Base-by-base conservation (phyloP, 53 echinoderm and acorn worm species). In the Zoroaster sp. region DNA sequence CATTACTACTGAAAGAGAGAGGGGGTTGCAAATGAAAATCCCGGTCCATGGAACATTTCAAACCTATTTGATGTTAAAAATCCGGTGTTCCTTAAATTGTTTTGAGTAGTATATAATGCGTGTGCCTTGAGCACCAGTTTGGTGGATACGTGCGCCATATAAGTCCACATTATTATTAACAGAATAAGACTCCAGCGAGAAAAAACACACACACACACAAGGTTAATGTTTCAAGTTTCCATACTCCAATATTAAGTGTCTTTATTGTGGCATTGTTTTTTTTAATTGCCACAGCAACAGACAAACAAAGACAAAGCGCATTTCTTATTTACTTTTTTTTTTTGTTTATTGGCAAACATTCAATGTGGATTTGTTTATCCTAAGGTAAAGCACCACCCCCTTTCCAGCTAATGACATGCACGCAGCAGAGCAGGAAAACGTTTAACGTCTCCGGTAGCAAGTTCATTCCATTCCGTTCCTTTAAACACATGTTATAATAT, bases 211-310 rank as follows among this genome's bases (percentile, higher is more conserved):
- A n/a, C n/a, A n/a, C n/a, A n/a, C n/a, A 74, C 74, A 74, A 21
- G 4, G 12, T 38, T 21, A 4, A n/a, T 4, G 4, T 63, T 6
- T 85, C 71, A 69, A 85, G 85, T 85, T 82, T 85, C 85, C 85
- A 85, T 85, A 70, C 85, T 85, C 71, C 70, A 85, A 85, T 85
- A 85, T 71, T 63, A 40, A 66, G 81, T 71, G 85, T 85, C 85
- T 85, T 85, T 85, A 85, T 70, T 85, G 85, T 85, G 85, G 85
- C 85, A 85, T 47, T 66, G 85, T 70, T 70, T 69, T 81, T 78
- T 40, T 71, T 71, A 45, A 32, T 35, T 28, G 71, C 85, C 85
- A 85, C 85, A 85, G 85, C 85, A 85, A 51, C 70, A 70, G 85
- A 85, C 85, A 45, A 85, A 85, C 85, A 85, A 35, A 71, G 85